A percentile compares a stretch with the other conserved stretches of the same genome.
Conservation (phyloP, 2,888 invertebrate genomes). For the Xanthorhoe designata region DNA sequence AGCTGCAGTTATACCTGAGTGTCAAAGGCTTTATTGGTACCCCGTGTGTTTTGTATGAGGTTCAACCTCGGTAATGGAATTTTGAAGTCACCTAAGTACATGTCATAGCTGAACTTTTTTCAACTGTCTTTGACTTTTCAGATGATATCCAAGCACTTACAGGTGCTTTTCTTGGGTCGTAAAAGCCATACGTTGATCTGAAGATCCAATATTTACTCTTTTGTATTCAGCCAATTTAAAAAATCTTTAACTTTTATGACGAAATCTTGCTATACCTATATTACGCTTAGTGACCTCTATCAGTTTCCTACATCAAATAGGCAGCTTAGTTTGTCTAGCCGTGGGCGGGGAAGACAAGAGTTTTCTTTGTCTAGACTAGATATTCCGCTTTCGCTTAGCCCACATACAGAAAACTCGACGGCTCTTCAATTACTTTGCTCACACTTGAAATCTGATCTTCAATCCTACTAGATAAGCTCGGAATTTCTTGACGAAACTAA, state of each 20-base stretch:
- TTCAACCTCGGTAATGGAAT: too few relatives aligned
- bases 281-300: not conserved
- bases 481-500: constrained; percentile 2
- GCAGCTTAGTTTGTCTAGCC: constrained; percentile 6
- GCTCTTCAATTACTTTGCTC: constrained; percentile 22
- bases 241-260: not conserved
- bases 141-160: too few relatives aligned
- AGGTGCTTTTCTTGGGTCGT: too few relatives aligned
- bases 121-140: too few relatives aligned
- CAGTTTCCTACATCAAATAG: not conserved
- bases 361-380: constrained; percentile 23
- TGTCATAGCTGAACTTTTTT: too few relatives aligned
- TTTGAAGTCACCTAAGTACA: too few relatives aligned
- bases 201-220: not conserved
- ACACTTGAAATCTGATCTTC: constrained; percentile 24
- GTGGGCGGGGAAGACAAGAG: constrained; percentile 12
- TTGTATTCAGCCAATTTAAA: not conserved
- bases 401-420: constrained; percentile 24
- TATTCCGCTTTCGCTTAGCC: constrained; percentile 27
- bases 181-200: too few relatives aligned
- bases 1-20: too few relatives aligned
- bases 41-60: too few relatives aligned
- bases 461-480: constrained; percentile 5
- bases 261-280: not conserved
- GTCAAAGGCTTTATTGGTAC: too few relatives aligned